Conservation (phyloP, 2,113 vertebrate species). For the Corvus hawaiiensis region DNA sequence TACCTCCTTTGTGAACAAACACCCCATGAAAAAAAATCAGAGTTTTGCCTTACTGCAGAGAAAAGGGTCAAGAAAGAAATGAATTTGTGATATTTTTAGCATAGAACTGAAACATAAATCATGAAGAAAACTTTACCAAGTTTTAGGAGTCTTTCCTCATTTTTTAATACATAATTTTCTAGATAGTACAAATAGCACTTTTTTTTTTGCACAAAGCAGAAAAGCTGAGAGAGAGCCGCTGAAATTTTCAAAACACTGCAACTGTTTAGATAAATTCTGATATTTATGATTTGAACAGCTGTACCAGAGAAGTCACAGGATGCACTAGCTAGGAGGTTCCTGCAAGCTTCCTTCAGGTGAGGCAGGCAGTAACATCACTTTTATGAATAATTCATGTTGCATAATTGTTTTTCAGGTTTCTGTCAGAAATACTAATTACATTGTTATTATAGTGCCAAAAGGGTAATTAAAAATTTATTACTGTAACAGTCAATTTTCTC, state of each 20-base stretch:
- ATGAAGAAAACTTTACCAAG: background rate
- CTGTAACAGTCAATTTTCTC: background rate
- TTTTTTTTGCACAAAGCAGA: background rate
- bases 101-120: background rate
- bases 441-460: constrained; percentile 13
- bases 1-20: background rate
- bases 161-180: background rate
- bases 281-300: background rate
- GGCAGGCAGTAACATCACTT: background rate
- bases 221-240: background rate
- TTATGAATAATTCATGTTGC: constrained; percentile 15
- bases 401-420: constrained; percentile 6
- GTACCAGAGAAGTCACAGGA: background rate
- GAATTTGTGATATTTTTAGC: background rate
- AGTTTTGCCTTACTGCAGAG: background rate
- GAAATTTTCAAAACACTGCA: background rate
- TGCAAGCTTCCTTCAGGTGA: background rate
- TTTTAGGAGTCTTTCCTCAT: background rate
- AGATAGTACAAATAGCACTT: background rate
- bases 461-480: constrained; percentile 37
- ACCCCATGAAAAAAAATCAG: background rate
- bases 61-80: background rate
- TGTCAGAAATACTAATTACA: constrained; percentile 29
- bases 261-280: background rate
- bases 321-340: background rate